Conservation (phyloP, 1,140 invertebrate species). For the Anastatus disparis region DNA sequence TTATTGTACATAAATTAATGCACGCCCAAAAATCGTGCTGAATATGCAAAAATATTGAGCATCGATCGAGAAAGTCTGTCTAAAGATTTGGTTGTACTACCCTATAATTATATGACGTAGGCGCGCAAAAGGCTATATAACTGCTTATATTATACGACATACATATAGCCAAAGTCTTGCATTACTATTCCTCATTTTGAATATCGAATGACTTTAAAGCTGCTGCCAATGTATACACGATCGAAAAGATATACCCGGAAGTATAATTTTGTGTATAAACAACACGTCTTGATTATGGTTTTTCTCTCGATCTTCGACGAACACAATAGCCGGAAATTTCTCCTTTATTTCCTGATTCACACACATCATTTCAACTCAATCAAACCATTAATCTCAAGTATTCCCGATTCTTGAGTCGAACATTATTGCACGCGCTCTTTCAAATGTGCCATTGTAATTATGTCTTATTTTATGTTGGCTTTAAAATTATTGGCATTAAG, state of each 20-base stretch:
- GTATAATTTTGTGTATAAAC: not conserved
- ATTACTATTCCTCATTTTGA: not conserved
- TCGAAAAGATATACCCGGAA: not conserved
- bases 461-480: too few species aligned
- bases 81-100: too few species aligned
- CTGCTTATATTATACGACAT: not conserved
- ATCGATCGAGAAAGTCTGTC: not conserved
- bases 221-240: not conserved
- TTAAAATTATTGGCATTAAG: too few species aligned
- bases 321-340: constrained; percentile 25
- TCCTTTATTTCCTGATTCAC: not conserved
- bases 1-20: not conserved
- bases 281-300: not conserved
- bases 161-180: not conserved
- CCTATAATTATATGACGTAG: constrained; percentile 10
- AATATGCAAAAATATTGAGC: not conserved
- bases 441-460: too few species aligned
- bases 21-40: constrained; percentile 8
- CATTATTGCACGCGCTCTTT: too few species aligned
- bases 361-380: not conserved
- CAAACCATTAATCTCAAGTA: constrained; percentile 3
- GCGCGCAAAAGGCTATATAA: too few species aligned
- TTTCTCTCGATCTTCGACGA: not conserved
- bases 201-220: not conserved
- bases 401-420: too few species aligned